Base-by-base conservation (phyloP, 2,113 vertebrate genomes). In the Lophotis ruficrista region DNA sequence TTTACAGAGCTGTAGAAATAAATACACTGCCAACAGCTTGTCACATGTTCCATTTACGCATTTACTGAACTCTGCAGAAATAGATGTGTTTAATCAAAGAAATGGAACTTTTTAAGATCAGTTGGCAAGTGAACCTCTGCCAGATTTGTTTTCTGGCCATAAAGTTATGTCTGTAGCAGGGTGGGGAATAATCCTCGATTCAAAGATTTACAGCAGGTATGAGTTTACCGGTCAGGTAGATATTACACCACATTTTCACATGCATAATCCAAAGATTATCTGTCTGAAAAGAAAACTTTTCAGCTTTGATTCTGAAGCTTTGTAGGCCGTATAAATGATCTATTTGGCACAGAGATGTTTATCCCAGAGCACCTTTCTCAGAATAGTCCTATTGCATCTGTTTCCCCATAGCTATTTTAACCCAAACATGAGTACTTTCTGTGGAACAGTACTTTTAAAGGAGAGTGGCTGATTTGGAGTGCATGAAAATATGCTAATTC, bases 41-140 rank as follows among this genome's bases (percentile, higher is more conserved):
- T 97, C 96, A 93, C 90, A 84, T 90, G 87, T 96, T 95, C 94
- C 85, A 83, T 94, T 94, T 73, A 61, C 18, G 30, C 88, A 37
- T 95, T 90, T 84, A 90, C 93, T 82, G 73, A 95, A 79, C 88
- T 92, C 87, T 78, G 80, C 90, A 95, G 90, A 95, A 95, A 89
- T 92, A 93, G 78, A 86, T 56, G 87, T 93, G 76, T 95, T 92
- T 96, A 94, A 96, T 95, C 81, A 94, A 90, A 95, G 94, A 89
- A 93, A 72, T 68, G 58, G 92, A 94, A 90, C 72, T 92, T 94
- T 86, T 93, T 38, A 84, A 92, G 91, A 95, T 91, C 76, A 73
- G 80, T 69, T 96, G 79, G 86, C 73, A 91, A 83, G 57, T 72
- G 87, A 81, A 84, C 54, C 45, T 89, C 77, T 89, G 56, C 66